A percentile compares a stretch with the other conserved stretches of the same genome.
Evolutionary conservation across 2,113 vertebrate species (phyloP).

Genomic region (Lathamus discolor): DNA sequence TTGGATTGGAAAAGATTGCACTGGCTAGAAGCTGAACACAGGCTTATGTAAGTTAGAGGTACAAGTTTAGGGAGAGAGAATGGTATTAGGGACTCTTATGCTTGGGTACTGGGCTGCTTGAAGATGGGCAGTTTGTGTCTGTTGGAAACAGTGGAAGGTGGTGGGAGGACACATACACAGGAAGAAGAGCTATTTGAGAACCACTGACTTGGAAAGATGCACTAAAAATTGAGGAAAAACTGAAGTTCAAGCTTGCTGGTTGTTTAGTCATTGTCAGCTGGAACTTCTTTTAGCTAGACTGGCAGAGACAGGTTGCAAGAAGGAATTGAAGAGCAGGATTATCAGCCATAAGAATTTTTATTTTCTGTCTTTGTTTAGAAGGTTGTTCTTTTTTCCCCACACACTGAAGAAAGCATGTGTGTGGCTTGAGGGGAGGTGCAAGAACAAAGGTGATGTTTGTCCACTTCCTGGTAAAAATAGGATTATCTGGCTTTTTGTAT

Average conservation of each 20-base stretch:
- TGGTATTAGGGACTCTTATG: not conserved
- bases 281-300: not conserved
- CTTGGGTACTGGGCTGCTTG: not conserved
- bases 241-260: not conserved
- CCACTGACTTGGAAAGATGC: not conserved
- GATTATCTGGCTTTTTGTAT: not conserved
- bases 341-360: not conserved
- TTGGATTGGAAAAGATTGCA: not conserved
- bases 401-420: not conserved
- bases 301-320: not conserved
- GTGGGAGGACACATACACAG: accelerated
- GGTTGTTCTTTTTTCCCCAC: not conserved
- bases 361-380: not conserved
- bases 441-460: not conserved
- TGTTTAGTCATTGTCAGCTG: constrained; percentile 6
- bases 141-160: not conserved
- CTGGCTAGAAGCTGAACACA: not conserved
- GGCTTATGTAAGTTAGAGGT: not conserved
- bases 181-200: not conserved
- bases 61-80: not conserved
- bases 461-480: not conserved
- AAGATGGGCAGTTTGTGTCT: not conserved
- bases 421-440: not conserved
- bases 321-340: not conserved
- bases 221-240: not conserved